Evolutionary conservation across 2,888 invertebrate genomes (phyloP).

Genomic region (Hirtodrosophila histrioides): DNA sequence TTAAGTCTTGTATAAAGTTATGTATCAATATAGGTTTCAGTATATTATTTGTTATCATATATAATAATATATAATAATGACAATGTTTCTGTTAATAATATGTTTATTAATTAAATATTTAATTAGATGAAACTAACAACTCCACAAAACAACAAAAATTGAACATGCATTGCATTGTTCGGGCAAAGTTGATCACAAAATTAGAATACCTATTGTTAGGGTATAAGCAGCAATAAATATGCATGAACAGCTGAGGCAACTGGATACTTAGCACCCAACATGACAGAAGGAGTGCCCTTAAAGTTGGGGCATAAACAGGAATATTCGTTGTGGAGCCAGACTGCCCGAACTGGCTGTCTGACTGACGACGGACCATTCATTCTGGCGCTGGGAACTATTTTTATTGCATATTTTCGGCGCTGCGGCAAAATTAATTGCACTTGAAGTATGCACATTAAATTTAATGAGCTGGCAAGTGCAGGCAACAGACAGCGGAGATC

Average conservation of each 20-base stretch:
- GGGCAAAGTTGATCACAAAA: not conserved
- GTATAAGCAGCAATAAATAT: conserved; percentile 62
- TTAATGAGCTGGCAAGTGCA: conserved; percentile 64
- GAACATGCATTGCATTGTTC: too few relatives aligned
- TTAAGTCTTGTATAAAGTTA: too few relatives aligned
- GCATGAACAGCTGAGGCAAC: conserved; percentile 50
- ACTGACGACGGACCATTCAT: conserved; percentile 32
- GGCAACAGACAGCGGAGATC: conserved; percentile 12
- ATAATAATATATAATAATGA: too few relatives aligned
- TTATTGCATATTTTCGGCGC: conserved; percentile 70
- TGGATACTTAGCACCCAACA: conserved; percentile 42
- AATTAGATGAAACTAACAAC: not conserved
- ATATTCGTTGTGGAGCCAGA: conserved; percentile 14
- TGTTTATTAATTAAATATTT: too few relatives aligned
- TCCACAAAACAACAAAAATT: too few relatives aligned
- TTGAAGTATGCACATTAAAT: conserved; percentile 75
- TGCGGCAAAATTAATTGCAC: conserved; percentile 70
- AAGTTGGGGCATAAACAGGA: conserved; percentile 44
- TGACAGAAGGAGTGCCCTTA: conserved; percentile 41
- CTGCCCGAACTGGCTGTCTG: not conserved
- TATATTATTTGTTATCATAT: too few relatives aligned
- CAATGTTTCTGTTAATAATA: too few relatives aligned
- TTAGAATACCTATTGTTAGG: conserved; percentile 6
- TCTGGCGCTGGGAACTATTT: conserved; percentile 62
- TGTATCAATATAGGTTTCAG: too few relatives aligned